phyloP scores from a whole-genome alignment of 2,888 invertebrate species.

The Luffia ferchaultella region DNA sequence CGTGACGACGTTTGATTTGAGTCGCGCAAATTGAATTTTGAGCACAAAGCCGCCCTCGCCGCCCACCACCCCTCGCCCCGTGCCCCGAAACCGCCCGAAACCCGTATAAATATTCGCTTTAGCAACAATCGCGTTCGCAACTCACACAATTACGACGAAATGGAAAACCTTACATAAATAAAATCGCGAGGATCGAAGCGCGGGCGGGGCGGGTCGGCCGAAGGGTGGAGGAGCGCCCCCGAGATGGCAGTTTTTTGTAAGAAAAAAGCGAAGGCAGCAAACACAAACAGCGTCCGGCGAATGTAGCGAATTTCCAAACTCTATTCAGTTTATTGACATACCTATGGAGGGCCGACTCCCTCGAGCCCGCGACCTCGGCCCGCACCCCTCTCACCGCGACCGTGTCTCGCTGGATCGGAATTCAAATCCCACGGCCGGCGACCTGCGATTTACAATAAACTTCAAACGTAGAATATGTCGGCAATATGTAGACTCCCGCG shows the following conservation, averaged over 20 bases:
- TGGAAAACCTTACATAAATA: slow-evolving; percentile 64
- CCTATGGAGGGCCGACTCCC: slow-evolving; percentile 15
- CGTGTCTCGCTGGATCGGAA: slow-evolving; percentile 22
- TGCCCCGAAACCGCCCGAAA: slow-evolving; percentile 20
- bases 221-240: slow-evolving; percentile 9
- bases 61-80: slow-evolving; percentile 8
- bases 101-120: slow-evolving; percentile 64
- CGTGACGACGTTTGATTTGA: slow-evolving; percentile 56
- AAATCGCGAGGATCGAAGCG: slow-evolving; percentile 29
- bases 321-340: slow-evolving; percentile 59
- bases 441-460: slow-evolving; percentile 57
- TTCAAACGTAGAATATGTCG: slow-evolving; percentile 60
- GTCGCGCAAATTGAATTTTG: slow-evolving; percentile 54
- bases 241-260: slow-evolving; percentile 32
- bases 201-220: slow-evolving; percentile 15
- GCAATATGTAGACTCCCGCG: slow-evolving; percentile 44
- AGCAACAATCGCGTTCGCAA: slow-evolving; percentile 56
- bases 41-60: slow-evolving; percentile 33
- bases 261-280: slow-evolving; percentile 52
- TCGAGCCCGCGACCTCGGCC: background rate
- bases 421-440: slow-evolving; percentile 45
- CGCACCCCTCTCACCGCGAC: slow-evolving; percentile 12
- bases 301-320: slow-evolving; percentile 60
- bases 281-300: slow-evolving; percentile 52
- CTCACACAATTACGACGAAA: slow-evolving; percentile 59